Base-by-base conservation (phyloP, 64 coral and sea anemone genomes). In the Dendronephthya gigantea region DNA sequence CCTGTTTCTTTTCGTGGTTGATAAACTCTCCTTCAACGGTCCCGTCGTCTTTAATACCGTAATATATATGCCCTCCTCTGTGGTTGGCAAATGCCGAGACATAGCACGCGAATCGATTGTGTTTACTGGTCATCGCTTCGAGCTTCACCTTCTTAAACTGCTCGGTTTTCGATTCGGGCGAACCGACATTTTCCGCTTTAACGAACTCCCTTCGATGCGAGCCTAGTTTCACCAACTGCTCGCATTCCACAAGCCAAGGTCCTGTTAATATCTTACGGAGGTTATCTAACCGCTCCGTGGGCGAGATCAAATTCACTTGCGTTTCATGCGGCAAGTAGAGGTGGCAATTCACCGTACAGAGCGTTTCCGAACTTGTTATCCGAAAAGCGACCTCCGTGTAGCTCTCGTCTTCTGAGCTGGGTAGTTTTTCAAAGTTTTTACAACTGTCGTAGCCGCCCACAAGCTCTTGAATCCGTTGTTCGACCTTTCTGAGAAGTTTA, bases 1-100 rank as follows among this genome's bases (percentile, higher is more conserved):
- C 14, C 13, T 79, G 27, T 79, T 15, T 34, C 4, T 66, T 5
- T 66, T 79, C 72, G 14, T 79, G 19, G 25, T 6, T 4, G 36
- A 79, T 33, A 19, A 79, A 0, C 36, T 79, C 72, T 8, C 72
- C 72, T 29, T 79, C 27, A 33, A 79, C 72, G 4, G 29, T 8
- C 30, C 72, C 72, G 72, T 79, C 72, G 28, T 79, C 72, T 34
- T 1, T 79, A 33, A 79, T 79, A 33, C 72, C 72, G 36, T 79
- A 79, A 34, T 79, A 79, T 39, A 79, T 36, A 79, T 79, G 72
- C 4, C 72, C 72, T 8, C 72, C 72, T 15, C 36, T 79, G 15
- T 79, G 31, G 29, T 79, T 79, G 15, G 27, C 72, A 79, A 79
- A 79, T 36, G 72, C 72, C 22, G 72, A 79, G 13, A 79, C 31